Evolutionary conservation across 1,140 invertebrate species (phyloP), one percentile per base, ranked within the genome.

Genomic region (Drosophila mojavensis): DNA sequence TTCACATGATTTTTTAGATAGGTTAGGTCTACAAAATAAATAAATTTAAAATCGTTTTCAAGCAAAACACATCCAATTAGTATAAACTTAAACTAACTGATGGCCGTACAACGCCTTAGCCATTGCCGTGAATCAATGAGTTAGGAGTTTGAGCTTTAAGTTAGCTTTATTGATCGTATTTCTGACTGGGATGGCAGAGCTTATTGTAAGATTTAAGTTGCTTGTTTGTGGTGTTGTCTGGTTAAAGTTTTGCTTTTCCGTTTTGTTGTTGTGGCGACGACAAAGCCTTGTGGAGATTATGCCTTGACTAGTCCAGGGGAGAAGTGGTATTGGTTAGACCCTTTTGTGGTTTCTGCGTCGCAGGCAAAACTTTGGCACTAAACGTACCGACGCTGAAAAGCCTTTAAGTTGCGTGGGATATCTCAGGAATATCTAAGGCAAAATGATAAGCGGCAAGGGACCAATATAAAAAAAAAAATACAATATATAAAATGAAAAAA

Each of bases 401-500:
- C 65, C 65, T 74, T 74, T 69, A 69, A 74, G 71, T 74, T 74
- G 59, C 65, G 59, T 56, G 68, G 65, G 58, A 73, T 61, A 61
- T 67, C 64, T 13, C 50, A 73, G 60, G 70, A 54, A 68, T 73
- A 61, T 55, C 56, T 47, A 39, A 69, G 41, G 60, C 33, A 68
- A 62, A 68, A 68, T 74, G 41, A 74, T 69, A 69, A 69, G 66
- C 66, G 45, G 13, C 50, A 69, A 69, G 58, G 65, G 66, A 51
- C 33, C 45, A 20, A 26, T 6, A 4, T 10, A n/a, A 50, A 50
- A 26, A 64, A 17, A n/a, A n/a, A n/a, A n/a, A n/a, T n/a, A n/a
- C 45, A 20, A 26, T 6, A n/a, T 10, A 72, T 36, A 17, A 6
- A 47, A 47, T 11, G 4, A 39, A 59, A 56, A 24, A 47, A 39